A percentile compares a stretch with the other conserved stretches of the same genome.
Evolutionary conservation across 2,113 vertebrate genomes (phyloP).

Genomic region (Poecile atricapillus): DNA sequence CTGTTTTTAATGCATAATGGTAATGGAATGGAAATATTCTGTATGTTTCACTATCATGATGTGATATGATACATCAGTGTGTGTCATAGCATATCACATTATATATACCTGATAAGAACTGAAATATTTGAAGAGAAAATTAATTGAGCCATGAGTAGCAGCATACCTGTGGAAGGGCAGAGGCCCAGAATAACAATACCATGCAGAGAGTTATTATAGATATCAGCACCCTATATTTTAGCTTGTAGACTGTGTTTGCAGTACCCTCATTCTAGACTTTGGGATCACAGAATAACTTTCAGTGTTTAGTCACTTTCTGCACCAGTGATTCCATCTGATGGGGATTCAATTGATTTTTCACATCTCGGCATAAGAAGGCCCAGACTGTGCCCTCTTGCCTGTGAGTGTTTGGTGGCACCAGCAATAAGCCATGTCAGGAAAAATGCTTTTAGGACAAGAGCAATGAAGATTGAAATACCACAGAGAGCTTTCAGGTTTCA

Average conservation of each 20-base stretch:
- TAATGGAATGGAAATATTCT: neutral
- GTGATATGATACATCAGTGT: neutral
- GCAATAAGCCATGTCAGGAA: constrained; percentile 8
- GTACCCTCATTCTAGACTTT: neutral
- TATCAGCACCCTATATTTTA: neutral
- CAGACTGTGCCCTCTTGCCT: constrained; percentile 27
- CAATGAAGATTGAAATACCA: neutral
- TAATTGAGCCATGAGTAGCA: neutral
- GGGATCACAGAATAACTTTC: neutral
- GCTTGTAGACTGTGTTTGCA: neutral
- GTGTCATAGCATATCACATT: neutral
- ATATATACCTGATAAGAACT: neutral
- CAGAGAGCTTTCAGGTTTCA: neutral
- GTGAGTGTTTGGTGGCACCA: neutral
- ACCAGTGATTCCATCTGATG: constrained; percentile 14
- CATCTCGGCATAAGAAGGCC: neutral
- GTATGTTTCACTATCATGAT: neutral
- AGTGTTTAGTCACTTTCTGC: constrained; percentile 45
- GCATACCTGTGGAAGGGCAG: neutral
- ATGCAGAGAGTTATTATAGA: neutral
- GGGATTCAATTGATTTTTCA: constrained; percentile 45
- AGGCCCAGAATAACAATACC: neutral
- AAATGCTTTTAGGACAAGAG: constrained; percentile 42
- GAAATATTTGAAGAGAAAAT: neutral
- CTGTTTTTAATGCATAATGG: neutral